Evolutionary conservation across 2,888 invertebrate genomes (phyloP).

Genomic region (Allolobophora icterica): DNA sequence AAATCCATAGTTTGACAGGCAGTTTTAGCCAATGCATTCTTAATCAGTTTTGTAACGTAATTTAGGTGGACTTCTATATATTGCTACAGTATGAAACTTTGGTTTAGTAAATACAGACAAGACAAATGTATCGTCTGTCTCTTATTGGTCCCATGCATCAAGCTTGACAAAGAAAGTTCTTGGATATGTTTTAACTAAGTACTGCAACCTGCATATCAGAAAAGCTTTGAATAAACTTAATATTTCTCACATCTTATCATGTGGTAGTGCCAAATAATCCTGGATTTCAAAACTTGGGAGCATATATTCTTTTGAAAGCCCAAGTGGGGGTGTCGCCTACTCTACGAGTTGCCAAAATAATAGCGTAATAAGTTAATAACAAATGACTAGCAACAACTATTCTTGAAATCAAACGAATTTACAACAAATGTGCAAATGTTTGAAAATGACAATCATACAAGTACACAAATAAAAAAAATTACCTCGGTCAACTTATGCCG

Average conservation of each 20-base stretch:
- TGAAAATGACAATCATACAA: conserved; percentile 10
- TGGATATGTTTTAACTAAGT: neutral
- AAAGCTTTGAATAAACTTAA: neutral
- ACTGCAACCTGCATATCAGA: neutral
- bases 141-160: neutral
- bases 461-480: neutral
- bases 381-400: neutral
- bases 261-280: neutral
- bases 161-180: neutral
- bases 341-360: neutral
- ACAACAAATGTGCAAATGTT: neutral
- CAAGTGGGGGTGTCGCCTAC: neutral
- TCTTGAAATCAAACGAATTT: neutral
- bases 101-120: neutral
- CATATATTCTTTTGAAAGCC: neutral
- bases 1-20: neutral
- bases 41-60: neutral
- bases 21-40: neutral
- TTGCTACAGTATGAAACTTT: neutral
- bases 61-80: neutral
- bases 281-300: neutral
- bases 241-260: neutral
- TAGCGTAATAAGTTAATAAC: neutral
- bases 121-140: neutral
- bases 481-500: neutral